Evolutionary conservation across 2,888 invertebrate genomes (phyloP).

Genomic region (Plagodis pulveraria): DNA sequence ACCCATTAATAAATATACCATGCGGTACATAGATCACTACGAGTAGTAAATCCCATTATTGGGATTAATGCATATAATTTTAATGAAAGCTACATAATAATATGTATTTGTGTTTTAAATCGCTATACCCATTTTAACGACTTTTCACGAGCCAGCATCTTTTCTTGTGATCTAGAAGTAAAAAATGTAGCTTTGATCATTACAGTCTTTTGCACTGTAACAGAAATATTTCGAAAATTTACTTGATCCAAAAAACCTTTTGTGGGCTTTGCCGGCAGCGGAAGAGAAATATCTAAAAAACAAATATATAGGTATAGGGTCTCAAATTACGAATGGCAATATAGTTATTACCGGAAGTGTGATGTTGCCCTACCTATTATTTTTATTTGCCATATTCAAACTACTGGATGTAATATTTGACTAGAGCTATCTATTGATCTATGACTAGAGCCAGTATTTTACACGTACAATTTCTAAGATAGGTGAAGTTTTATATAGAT

Average conservation of each 20-base stretch:
- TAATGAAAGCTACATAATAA: too few species aligned
- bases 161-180: slow-evolving; percentile 47
- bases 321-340: slow-evolving; percentile 41
- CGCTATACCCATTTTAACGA: slow-evolving; percentile 41
- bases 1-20: too few species aligned
- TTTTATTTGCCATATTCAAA: too few species aligned
- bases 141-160: slow-evolving; percentile 40
- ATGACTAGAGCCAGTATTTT: too few species aligned
- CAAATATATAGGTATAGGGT: too few species aligned
- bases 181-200: slow-evolving; percentile 42
- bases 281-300: slow-evolving; percentile 42
- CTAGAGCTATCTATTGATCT: too few species aligned
- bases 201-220: slow-evolving; percentile 42
- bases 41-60: too few species aligned
- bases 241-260: slow-evolving; percentile 11
- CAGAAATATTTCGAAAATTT: slow-evolving; percentile 51
- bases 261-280: background rate
- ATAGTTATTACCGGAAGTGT: slow-evolving; percentile 34
- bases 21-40: too few species aligned
- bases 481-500: too few species aligned
- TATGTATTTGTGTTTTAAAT: slow-evolving; percentile 7
- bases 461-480: too few species aligned
- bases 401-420: too few species aligned
- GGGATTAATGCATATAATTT: too few species aligned
- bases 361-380: slow-evolving; percentile 15